Conservation (phyloP, 2,113 vertebrate species). For the Mormoops blainvillei region DNA sequence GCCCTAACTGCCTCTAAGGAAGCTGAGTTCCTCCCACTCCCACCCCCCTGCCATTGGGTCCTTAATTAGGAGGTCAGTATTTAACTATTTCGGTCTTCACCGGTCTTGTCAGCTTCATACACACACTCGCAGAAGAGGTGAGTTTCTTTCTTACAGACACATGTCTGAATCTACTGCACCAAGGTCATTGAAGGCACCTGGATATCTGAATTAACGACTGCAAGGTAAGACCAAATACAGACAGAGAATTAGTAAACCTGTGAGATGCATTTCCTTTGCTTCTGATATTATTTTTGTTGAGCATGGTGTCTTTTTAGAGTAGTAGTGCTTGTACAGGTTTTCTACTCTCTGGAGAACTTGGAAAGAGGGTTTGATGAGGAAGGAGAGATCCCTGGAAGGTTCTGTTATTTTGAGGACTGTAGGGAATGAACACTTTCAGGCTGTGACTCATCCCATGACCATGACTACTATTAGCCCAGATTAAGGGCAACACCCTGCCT, state of each 20-base stretch:
- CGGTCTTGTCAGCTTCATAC: background rate
- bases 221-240: background rate
- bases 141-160: background rate
- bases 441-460: background rate
- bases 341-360: background rate
- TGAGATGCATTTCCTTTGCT: background rate
- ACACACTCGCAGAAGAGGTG: background rate
- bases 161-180: background rate
- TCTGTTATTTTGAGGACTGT: background rate
- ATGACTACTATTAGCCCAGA: background rate
- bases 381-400: background rate
- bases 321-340: too few relatives aligned
- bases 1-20: too few relatives aligned
- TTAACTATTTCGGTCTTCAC: background rate
- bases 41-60: background rate
- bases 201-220: background rate
- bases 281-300: background rate
- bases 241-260: background rate
- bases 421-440: background rate
- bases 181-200: background rate
- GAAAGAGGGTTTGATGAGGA: background rate
- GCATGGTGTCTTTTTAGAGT: accelerated
- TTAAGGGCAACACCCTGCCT: background rate
- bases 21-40: background rate
- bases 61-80: background rate